Evolutionary conservation across 2,113 vertebrate genomes (phyloP).

Genomic region (Loxodonta africana): DNA sequence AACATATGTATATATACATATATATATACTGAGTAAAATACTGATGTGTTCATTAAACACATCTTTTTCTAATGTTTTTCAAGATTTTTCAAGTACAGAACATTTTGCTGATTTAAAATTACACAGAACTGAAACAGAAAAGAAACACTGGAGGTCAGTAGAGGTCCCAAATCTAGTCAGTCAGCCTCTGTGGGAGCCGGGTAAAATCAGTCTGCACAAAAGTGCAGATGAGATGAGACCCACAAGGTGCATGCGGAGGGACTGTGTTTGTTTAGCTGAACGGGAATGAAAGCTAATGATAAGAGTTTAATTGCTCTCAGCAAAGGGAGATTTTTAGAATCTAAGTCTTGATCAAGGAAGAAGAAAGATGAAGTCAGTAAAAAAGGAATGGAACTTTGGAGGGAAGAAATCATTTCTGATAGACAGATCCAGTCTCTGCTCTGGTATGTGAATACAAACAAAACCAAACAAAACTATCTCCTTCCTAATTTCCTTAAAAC

Average conservation of each 20-base stretch:
- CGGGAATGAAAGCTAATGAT: neutral
- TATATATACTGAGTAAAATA: neutral
- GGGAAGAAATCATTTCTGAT: neutral
- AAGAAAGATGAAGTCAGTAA: neutral
- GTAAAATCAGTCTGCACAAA: neutral
- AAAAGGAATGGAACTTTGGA: neutral
- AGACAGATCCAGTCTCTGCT: neutral
- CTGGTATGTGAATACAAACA: neutral
- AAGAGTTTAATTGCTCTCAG: neutral
- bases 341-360: neutral
- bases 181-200: neutral
- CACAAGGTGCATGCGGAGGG: accelerated
- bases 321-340: neutral
- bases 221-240: accelerated
- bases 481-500: neutral
- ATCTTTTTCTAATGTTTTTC: neutral
- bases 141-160: neutral
- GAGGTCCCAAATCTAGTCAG: too few relatives aligned
- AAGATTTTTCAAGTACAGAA: neutral
- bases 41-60: neutral
- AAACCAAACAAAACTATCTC: neutral
- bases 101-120: neutral
- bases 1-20: too few relatives aligned
- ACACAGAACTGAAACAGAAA: neutral
- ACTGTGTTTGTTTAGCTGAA: neutral